A percentile compares a stretch with the other conserved stretches of the same genome.
These are phyloP conservation scores for Aplysia californica DNA, from an alignment of 1,140 invertebrate genomes.

Conservation along the genomic window DNA sequence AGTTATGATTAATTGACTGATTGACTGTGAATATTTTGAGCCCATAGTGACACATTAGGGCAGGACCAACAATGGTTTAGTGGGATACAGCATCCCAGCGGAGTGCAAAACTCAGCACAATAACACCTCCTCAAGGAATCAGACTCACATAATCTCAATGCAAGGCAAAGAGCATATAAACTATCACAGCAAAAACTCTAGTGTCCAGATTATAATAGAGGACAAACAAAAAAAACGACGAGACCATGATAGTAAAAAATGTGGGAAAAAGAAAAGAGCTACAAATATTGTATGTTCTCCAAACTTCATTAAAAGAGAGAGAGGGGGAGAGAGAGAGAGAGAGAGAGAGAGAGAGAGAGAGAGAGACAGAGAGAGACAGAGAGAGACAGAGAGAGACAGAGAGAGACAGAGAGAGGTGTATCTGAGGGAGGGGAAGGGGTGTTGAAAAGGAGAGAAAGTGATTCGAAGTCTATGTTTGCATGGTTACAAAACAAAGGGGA, in stretches of 20 bases:
- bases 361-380: not conserved
- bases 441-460: not conserved
- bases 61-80: not conserved
- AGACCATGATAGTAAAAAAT: conserved; percentile 21
- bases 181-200: no score
- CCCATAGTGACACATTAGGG: not conserved
- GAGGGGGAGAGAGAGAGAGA: not conserved
- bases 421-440: not conserved
- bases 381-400: not conserved
- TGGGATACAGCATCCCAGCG: not conserved
- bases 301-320: not conserved
- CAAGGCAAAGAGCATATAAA: no score
- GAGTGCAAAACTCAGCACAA: not conserved
- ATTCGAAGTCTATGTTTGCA: not conserved
- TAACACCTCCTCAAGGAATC: conserved; percentile 46
- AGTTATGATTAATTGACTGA: not conserved
- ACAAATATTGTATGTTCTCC: not conserved
- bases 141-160: conserved; percentile 53
- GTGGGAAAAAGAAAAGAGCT: not conserved
- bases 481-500: not conserved
- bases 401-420: not conserved
- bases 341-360: conserved; percentile 4
- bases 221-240: conserved; percentile 46
- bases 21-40: no score
- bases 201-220: no score